Conservation (phyloP, 2,113 vertebrate species). For the Campylomormyrus tamandua region DNA sequence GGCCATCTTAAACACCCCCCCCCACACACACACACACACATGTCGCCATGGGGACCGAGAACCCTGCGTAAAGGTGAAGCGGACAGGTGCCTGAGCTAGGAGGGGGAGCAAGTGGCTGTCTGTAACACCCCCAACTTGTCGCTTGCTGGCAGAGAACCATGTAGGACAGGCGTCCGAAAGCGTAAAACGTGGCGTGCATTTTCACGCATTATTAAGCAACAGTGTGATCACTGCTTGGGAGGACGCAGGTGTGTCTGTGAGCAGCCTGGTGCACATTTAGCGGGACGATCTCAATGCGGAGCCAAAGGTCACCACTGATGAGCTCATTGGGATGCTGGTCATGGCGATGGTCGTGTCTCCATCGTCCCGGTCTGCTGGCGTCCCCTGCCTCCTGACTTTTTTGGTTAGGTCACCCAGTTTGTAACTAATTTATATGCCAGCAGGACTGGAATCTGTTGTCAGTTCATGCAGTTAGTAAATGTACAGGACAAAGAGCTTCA, state of each 20-base stretch:
- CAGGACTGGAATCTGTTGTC: background rate
- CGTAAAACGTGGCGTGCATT: background rate
- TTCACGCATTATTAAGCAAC: background rate
- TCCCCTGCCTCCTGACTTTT: background rate
- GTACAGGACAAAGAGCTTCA: background rate
- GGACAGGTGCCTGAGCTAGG: background rate
- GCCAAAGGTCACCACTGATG: background rate
- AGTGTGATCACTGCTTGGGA: background rate
- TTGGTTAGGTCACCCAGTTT: background rate
- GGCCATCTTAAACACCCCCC: background rate
- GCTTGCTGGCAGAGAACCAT: background rate
- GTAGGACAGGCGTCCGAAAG: background rate
- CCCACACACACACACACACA: too few species aligned
- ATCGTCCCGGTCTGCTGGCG: background rate
- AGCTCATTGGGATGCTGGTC: background rate
- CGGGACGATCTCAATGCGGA: background rate
- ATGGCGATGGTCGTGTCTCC: background rate
- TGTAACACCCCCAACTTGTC: background rate
- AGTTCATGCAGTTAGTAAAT: background rate
- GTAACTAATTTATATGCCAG: background rate
- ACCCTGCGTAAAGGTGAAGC: background rate
- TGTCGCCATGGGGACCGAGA: background rate
- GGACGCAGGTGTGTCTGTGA: background rate
- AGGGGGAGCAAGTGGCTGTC: background rate
- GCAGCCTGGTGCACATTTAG: background rate